phyloP scores from a whole-genome alignment of 1,140 invertebrate species.

The Polyergus mexicanus region DNA sequence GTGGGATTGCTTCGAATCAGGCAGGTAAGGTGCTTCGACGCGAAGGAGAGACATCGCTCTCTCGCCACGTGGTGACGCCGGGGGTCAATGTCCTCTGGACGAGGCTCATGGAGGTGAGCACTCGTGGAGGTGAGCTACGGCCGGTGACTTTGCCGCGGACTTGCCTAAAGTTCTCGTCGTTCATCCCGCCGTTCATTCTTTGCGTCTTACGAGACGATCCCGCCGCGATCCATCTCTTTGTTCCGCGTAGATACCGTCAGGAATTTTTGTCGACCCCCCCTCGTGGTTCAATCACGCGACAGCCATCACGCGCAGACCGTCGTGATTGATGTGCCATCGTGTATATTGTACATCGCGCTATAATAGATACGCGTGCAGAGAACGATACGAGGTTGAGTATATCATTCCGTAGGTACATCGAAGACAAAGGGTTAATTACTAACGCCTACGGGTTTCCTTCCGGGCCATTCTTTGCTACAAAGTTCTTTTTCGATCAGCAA shows the following conservation, averaged over 20 bases:
- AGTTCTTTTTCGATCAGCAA: not conserved
- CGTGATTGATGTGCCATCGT: constrained; percentile 47
- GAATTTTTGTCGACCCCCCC: constrained; percentile 45
- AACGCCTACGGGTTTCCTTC: constrained; percentile 34
- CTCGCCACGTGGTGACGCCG: constrained; percentile 82
- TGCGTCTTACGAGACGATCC: constrained; percentile 41
- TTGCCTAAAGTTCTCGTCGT: constrained; percentile 69
- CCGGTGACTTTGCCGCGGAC: constrained; percentile 60
- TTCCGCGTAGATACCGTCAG: not conserved
- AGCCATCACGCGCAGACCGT: constrained; percentile 9
- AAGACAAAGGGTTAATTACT: constrained; percentile 59
- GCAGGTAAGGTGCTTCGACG: constrained; percentile 81
- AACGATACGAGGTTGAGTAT: constrained; percentile 10
- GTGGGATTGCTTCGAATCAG: constrained; percentile 79
- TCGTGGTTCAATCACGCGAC: constrained; percentile 45
- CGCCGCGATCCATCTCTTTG: constrained; percentile 28
- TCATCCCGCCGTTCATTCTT: constrained; percentile 57
- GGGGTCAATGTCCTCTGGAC: constrained; percentile 80
- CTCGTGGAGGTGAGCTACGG: constrained; percentile 56
- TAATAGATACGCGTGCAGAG: constrained; percentile 41
- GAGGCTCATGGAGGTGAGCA: constrained; percentile 72
- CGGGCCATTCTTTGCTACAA: constrained; percentile 10
- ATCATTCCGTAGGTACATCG: constrained; percentile 4
- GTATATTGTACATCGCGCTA: not conserved
- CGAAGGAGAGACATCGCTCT: constrained; percentile 81